Base-by-base conservation (phyloP, 1,140 invertebrate genomes). In the Meloidogyne chitwoodi region DNA sequence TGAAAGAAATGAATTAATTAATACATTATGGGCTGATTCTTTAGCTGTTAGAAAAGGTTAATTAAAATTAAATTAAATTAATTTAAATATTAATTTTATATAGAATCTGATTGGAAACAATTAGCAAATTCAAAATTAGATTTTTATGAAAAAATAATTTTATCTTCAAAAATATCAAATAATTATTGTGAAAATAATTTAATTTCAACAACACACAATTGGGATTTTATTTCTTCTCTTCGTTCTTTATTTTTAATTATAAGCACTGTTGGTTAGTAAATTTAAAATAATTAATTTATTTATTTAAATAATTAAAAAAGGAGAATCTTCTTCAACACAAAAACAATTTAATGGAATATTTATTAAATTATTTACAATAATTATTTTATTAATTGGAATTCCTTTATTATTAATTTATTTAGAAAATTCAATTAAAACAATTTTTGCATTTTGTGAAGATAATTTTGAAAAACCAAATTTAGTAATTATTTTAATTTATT, bases 101-200 rank as follows among this genome's bases (percentile, higher is more conserved):
- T n/a, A 73, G 71, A 73, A 22, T 73, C 71, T 64, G 71, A 73
- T 16, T 73, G 71, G 71, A 63, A 61, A 34, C 71, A 56, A 19
- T 34, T 64, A 61, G 71, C 71, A 12, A 73, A 73, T 63, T 44
- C 71, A 61, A 65, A 73, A 63, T 64, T 73, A 31, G 71, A 73
- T 64, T 61, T 48, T 22, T 73, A 73, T 12, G 71, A 73, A n/a
- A 61, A 48, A 38, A 27, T 73, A 22, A 63, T 73, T 61, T 61
- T 64, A 44, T 70, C 68, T 19, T 27, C 44, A 70, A 27, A 44
- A 29, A 61, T 26, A 12, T 31, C 48, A 11, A 61, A n/a, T 63
- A 29, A 34, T 27, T 64, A 22, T 73, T 24, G 24, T 73, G 12
- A 62, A 71, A 64, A 16, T 34, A 61, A 48, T 73, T 24, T 31